phyloP scores from a whole-genome alignment of 1,140 invertebrate genomes.

The Scaptomyza hsui region DNA sequence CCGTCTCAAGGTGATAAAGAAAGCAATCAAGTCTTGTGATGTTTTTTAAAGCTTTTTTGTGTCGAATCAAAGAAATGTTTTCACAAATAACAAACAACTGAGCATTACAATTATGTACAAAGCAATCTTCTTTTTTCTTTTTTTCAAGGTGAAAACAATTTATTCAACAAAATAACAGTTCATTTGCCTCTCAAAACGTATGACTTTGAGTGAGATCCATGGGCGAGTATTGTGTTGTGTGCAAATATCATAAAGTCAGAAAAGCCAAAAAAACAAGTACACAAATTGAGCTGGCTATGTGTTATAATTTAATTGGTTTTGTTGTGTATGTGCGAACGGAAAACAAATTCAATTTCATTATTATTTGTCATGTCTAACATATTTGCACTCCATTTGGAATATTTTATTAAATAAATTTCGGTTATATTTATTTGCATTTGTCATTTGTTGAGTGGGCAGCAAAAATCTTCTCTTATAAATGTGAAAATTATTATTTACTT shows the following conservation, averaged over 20 bases:
- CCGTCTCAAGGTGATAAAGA: constrained; percentile 70
- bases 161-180: constrained; percentile 20
- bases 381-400: constrained; percentile 15
- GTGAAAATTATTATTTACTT: background rate
- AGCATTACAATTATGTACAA: constrained; percentile 7
- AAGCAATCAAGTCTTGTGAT: constrained; percentile 55
- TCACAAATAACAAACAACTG: background rate
- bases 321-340: constrained; percentile 13
- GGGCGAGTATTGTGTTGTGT: background rate
- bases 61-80: background rate
- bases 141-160: constrained; percentile 29
- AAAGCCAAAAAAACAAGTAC: constrained; percentile 1
- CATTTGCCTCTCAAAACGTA: constrained; percentile 23
- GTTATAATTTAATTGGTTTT: background rate
- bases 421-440: constrained; percentile 6
- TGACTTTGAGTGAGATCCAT: constrained; percentile 5
- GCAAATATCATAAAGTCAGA: constrained; percentile 17
- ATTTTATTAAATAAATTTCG: background rate
- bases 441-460: background rate
- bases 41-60: constrained; percentile 32
- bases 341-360: constrained; percentile 11
- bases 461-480: background rate
- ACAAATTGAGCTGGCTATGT: background rate
- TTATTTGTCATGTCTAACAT: constrained; percentile 15
- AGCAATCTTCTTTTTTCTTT: background rate